Conservation (phyloP, 1,140 invertebrate genomes). For the Sipha flava region DNA sequence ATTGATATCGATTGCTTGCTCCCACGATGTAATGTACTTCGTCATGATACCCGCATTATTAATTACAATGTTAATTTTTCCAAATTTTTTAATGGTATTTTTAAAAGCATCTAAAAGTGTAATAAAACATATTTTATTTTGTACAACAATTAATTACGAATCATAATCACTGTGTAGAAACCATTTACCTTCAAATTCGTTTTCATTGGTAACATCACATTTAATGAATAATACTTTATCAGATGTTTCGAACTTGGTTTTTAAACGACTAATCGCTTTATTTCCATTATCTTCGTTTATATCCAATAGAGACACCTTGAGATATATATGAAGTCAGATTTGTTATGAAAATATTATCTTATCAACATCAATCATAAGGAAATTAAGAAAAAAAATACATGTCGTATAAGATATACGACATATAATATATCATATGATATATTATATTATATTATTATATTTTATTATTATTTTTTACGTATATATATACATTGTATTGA, state of each 20-base stretch:
- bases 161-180: too few relatives aligned
- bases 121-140: neutral
- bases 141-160: neutral
- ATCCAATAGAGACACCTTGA: neutral
- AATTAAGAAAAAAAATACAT: too few relatives aligned
- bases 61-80: constrained; percentile 3
- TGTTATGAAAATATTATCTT: too few relatives aligned
- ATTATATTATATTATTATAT: too few relatives aligned
- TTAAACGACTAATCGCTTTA: neutral
- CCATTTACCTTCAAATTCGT: neutral
- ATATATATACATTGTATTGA: too few relatives aligned
- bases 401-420: too few relatives aligned
- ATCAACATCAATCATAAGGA: too few relatives aligned
- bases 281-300: neutral
- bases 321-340: too few relatives aligned
- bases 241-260: neutral
- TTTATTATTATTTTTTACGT: too few relatives aligned
- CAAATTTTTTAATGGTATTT: neutral
- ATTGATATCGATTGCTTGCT: neutral
- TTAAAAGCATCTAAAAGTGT: neutral
- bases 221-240: neutral
- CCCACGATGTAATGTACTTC: neutral
- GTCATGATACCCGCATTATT: constrained; percentile 15
- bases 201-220: constrained; percentile 3
- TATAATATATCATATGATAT: too few relatives aligned